These are phyloP conservation scores for Nebria brevicollis DNA, from an alignment of 2,888 invertebrate species.

Conservation along the genomic window DNA sequence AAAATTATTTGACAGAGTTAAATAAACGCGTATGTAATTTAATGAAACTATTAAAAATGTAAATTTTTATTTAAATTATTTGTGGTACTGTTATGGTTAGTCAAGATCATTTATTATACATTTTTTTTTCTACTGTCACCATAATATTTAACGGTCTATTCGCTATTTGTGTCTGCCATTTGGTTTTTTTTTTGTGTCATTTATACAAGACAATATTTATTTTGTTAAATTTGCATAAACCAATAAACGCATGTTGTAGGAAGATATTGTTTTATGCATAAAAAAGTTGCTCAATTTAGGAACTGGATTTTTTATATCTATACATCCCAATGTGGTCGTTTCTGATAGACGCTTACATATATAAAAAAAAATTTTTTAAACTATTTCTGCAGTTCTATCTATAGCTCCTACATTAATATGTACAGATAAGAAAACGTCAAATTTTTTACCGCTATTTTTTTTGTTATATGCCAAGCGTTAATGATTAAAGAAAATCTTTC, in stretches of 20 bases:
- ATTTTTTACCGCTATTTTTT: slow-evolving; percentile 17
- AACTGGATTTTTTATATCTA: slow-evolving; percentile 28
- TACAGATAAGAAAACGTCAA: slow-evolving; percentile 26
- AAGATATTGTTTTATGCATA: slow-evolving; percentile 10
- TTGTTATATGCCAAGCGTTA: slow-evolving; percentile 21
- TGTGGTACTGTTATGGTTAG: slow-evolving; percentile 19
- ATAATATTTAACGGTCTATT: slow-evolving; percentile 18
- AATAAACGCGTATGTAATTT: neutral
- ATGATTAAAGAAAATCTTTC: slow-evolving; percentile 17
- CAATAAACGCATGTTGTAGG: slow-evolving; percentile 25
- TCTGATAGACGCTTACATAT: neutral
- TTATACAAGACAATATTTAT: slow-evolving; percentile 29
- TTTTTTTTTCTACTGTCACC: slow-evolving; percentile 23
- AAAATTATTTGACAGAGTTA: too few relatives aligned
- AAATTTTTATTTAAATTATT: slow-evolving; percentile 14
- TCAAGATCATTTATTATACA: slow-evolving; percentile 13
- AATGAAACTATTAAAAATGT: neutral
- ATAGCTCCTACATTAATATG: slow-evolving; percentile 33
- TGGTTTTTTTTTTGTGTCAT: slow-evolving; percentile 29
- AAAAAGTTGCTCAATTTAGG: slow-evolving; percentile 20
- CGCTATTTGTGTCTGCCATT: slow-evolving; percentile 19
- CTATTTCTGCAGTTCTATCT: slow-evolving; percentile 22
- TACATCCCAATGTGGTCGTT: neutral
- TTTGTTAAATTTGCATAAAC: slow-evolving; percentile 36
- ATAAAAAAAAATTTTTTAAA: neutral